These are phyloP conservation scores for Eonycteris spelaea DNA, from an alignment of 2,113 vertebrate species.

Conservation along the genomic window DNA sequence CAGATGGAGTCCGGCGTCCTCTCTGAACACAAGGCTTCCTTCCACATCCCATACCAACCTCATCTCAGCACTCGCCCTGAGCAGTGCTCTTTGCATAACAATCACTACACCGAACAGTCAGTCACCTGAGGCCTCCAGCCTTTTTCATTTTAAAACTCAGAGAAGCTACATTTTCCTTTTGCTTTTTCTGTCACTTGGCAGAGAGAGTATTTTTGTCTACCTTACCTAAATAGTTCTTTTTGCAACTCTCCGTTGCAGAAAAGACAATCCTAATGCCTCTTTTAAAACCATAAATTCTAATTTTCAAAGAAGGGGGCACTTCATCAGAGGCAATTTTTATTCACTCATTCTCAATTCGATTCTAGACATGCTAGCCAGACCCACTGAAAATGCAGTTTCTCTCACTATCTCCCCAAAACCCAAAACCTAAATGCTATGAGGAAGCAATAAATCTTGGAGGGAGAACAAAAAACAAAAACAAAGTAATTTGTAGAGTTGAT, in stretches of 20 bases:
- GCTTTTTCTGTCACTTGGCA: not conserved
- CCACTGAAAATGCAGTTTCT: not conserved
- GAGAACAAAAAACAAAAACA: not conserved
- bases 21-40: too few relatives aligned
- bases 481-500: not conserved
- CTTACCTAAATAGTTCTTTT: not conserved
- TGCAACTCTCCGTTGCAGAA: not conserved
- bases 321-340: not conserved
- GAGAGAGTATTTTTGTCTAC: not conserved
- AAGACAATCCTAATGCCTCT: not conserved
- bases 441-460: not conserved
- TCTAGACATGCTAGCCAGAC: not conserved
- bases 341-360: not conserved
- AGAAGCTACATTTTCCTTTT: not conserved
- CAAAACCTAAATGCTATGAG: not conserved
- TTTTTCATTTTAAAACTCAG: not conserved
- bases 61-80: not conserved
- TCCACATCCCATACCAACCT: rapidly evolving
- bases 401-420: not conserved
- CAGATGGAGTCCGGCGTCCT: not conserved
- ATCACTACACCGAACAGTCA: not conserved
- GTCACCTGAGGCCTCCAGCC: not conserved
- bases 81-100: not conserved
- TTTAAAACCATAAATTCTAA: not conserved
- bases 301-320: not conserved